Percentiles rank a stretch among this genome's conserved stretches.
Conservation (phyloP, 2,113 vertebrate genomes). For the Lates calcarifer region DNA sequence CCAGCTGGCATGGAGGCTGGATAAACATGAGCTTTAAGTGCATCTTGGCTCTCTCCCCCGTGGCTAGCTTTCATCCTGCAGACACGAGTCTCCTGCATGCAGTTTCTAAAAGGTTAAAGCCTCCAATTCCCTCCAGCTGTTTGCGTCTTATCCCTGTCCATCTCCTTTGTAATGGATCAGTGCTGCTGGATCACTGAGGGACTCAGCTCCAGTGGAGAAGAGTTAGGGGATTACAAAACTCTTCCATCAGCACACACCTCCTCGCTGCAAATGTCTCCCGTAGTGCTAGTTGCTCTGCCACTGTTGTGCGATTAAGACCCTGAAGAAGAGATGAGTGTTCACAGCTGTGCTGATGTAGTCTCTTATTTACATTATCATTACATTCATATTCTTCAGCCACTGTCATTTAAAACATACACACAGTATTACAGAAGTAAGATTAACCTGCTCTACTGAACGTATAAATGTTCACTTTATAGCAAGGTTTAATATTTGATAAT, state of each 20-base stretch:
- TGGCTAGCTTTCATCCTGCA: conserved; percentile 41
- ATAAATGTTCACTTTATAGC: conserved; percentile 26
- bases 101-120: conserved; percentile 59
- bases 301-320: conserved; percentile 68
- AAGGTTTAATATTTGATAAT: conserved; percentile 34
- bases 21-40: conserved; percentile 62
- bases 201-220: conserved; percentile 20
- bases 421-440: conserved; percentile 31
- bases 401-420: conserved; percentile 43
- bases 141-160: conserved; percentile 45
- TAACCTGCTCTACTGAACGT: conserved; percentile 24
- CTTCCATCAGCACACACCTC: conserved; percentile 31
- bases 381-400: conserved; percentile 70
- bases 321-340: conserved; percentile 64
- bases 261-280: conserved; percentile 4
- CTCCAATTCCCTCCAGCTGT: conserved; percentile 41
- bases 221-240: conserved; percentile 53
- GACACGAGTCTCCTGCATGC: conserved; percentile 39
- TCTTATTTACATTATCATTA: conserved; percentile 69
- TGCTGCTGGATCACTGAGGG: conserved; percentile 9
- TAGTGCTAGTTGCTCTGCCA: conserved; percentile 13
- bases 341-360: conserved; percentile 43
- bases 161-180: conserved; percentile 50
- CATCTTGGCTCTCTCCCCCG: conserved; percentile 54
- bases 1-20: conserved; percentile 33